Conservation (phyloP, 2,888 invertebrate genomes). For the Eupithecia subfuscata region DNA sequence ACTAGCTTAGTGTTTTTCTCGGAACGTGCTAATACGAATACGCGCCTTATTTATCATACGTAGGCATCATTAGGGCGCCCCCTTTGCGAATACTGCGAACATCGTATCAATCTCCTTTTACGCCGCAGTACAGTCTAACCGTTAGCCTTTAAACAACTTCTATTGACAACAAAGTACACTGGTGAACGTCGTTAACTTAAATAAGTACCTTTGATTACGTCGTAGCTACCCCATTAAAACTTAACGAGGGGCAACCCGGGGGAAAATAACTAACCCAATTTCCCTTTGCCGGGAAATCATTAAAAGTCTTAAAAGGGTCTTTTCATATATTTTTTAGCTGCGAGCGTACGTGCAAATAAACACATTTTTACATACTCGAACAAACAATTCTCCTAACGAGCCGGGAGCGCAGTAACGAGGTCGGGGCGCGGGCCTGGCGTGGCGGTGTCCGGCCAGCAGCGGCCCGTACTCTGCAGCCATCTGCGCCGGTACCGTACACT, state of each 20-base stretch:
- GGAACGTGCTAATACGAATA: conserved; percentile 55
- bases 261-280: conserved; percentile 85
- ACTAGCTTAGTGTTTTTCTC: conserved; percentile 66
- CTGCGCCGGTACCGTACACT: conserved; percentile 29
- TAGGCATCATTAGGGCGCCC: conserved; percentile 43
- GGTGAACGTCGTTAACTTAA: conserved; percentile 82
- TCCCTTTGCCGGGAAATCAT: conserved; percentile 84
- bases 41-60: conserved; percentile 45
- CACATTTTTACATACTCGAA: conserved; percentile 84
- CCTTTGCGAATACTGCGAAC: conserved; percentile 44
- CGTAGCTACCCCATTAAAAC: conserved; percentile 84
- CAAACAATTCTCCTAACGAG: conserved; percentile 84
- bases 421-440: conserved; percentile 47
- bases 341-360: conserved; percentile 84
- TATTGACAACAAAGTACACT: conserved; percentile 77
- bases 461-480: conserved; percentile 33
- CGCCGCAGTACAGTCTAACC: conserved; percentile 41
- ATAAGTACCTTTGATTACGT: conserved; percentile 84
- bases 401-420: conserved; percentile 77
- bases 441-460: conserved; percentile 43
- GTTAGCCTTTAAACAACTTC: conserved; percentile 60
- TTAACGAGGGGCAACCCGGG: conserved; percentile 84
- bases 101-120: conserved; percentile 48
- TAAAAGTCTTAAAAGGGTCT: conserved; percentile 85
- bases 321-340: conserved; percentile 83